Evolutionary conservation across 2,113 vertebrate genomes (phyloP).

Genomic region (Podarcis raffonei): DNA sequence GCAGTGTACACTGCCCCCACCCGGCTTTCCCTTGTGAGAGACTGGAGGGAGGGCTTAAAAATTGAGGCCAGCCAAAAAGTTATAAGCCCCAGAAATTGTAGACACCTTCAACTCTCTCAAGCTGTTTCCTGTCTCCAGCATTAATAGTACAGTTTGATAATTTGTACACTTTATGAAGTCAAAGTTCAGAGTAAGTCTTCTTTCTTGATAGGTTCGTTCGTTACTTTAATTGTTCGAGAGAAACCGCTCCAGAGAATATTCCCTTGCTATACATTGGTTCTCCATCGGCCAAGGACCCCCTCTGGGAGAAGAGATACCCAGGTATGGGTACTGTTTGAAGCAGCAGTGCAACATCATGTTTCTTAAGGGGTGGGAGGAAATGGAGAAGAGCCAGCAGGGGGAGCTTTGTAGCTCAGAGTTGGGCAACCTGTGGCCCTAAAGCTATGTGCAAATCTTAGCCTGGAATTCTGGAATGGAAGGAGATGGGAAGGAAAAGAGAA

Average conservation of each 20-base stretch:
- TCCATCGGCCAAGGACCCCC: constrained; percentile 88
- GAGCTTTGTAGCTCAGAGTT: neutral
- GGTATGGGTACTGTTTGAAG: constrained; percentile 69
- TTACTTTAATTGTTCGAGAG: constrained; percentile 72
- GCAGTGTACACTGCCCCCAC: no score
- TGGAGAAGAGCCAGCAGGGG: neutral
- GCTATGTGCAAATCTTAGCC: neutral
- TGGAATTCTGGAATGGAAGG: neutral
- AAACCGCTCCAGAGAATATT: constrained; percentile 78
- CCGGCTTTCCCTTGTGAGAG: no score
- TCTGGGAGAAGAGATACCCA: constrained; percentile 85
- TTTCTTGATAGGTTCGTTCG: constrained; percentile 56
- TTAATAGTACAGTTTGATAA: neutral
- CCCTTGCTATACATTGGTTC: constrained; percentile 83
- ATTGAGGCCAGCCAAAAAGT: neutral
- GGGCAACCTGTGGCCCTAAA: no score
- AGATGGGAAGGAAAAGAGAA: neutral
- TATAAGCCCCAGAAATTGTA: neutral
- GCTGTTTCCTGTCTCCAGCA: no score
- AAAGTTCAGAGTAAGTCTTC: neutral
- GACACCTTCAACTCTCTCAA: neutral
- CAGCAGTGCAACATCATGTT: neutral
- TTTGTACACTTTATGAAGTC: no score
- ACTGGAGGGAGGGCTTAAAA: no score
- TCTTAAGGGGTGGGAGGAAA: neutral